A percentile compares a stretch with the other conserved stretches of the same genome.
These are phyloP conservation scores for Drosophila prolongata DNA, from an alignment of 2,888 invertebrate species.

Conservation along the genomic window DNA sequence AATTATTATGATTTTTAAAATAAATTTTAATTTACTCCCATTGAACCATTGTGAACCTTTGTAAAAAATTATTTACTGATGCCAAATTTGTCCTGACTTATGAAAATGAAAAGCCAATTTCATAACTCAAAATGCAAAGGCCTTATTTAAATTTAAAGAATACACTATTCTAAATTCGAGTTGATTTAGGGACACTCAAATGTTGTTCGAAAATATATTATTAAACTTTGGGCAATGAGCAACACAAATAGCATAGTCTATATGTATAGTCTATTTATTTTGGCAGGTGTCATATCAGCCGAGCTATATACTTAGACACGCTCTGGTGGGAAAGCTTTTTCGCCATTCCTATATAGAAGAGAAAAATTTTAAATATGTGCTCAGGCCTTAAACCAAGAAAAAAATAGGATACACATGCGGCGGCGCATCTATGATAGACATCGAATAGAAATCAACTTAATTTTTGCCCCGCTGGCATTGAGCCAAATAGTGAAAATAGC, in stretches of 20 bases:
- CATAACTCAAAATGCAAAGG: too few species aligned
- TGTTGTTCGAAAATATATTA: slow-evolving; percentile 11
- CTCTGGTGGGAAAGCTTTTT: slow-evolving; percentile 54
- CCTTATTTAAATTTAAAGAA: background rate
- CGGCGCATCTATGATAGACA: slow-evolving; percentile 39
- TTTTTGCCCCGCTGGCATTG: slow-evolving; percentile 56
- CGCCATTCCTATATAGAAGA: slow-evolving; percentile 36
- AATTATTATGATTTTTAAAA: background rate
- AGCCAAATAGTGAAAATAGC: slow-evolving; percentile 69
- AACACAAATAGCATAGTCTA: slow-evolving; percentile 58
- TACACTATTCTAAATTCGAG: background rate
- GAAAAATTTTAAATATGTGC: slow-evolving; percentile 70
- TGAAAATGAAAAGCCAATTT: too few species aligned
- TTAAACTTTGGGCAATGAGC: slow-evolving; percentile 21
- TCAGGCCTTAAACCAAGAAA: slow-evolving; percentile 69
- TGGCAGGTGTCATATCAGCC: slow-evolving; percentile 74
- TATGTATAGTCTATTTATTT: slow-evolving; percentile 44
- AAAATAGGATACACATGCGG: slow-evolving; percentile 54
- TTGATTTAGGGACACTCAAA: slow-evolving; percentile 6
- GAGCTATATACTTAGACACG: slow-evolving; percentile 22
- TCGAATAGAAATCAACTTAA: slow-evolving; percentile 64
- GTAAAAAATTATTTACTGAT: too few species aligned
- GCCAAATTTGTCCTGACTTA: too few species aligned
- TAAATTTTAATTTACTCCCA: too few species aligned
- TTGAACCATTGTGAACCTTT: too few species aligned